Evolutionary conservation across 2,113 vertebrate genomes (phyloP).

Genomic region (Siniperca knerii): DNA sequence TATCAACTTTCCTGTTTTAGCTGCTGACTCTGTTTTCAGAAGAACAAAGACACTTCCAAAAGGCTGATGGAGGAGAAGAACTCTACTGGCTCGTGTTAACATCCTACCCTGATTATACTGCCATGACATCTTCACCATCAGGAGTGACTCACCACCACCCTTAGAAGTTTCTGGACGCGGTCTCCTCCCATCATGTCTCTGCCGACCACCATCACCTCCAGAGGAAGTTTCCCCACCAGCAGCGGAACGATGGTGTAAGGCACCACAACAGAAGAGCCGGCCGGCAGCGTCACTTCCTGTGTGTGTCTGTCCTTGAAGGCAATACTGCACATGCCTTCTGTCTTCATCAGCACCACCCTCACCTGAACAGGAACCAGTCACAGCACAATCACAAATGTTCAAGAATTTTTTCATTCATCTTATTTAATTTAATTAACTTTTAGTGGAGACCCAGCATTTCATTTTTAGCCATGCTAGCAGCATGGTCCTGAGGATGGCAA

Average conservation of each 20-base stretch:
- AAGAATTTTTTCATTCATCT: background rate
- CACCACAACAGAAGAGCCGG: slow-evolving; percentile 75
- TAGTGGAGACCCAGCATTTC: background rate
- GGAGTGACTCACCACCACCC: slow-evolving; percentile 80
- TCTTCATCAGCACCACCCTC: slow-evolving; percentile 83
- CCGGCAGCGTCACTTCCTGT: slow-evolving; percentile 69
- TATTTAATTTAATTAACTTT: background rate
- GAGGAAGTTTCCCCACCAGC: slow-evolving; percentile 75
- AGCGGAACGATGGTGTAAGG: slow-evolving; percentile 83
- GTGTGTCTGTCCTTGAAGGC: slow-evolving; percentile 77
- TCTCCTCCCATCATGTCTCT: slow-evolving; percentile 66
- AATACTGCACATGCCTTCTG: slow-evolving; percentile 82
- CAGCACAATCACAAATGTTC: background rate
- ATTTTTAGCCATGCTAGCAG: background rate
- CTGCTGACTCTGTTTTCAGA: background rate
- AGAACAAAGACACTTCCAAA: background rate
- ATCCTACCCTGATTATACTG: too few species aligned
- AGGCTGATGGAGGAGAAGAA: background rate
- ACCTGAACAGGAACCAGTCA: slow-evolving; percentile 72
- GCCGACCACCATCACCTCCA: slow-evolving; percentile 81
- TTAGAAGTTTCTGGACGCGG: slow-evolving; percentile 80
- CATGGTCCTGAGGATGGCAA: too few species aligned
- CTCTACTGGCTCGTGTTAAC: background rate
- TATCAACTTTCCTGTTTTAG: background rate
- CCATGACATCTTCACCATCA: background rate